Evolutionary conservation across 2,113 vertebrate genomes (phyloP).

Genomic region (Prionailurus bengalensis): DNA sequence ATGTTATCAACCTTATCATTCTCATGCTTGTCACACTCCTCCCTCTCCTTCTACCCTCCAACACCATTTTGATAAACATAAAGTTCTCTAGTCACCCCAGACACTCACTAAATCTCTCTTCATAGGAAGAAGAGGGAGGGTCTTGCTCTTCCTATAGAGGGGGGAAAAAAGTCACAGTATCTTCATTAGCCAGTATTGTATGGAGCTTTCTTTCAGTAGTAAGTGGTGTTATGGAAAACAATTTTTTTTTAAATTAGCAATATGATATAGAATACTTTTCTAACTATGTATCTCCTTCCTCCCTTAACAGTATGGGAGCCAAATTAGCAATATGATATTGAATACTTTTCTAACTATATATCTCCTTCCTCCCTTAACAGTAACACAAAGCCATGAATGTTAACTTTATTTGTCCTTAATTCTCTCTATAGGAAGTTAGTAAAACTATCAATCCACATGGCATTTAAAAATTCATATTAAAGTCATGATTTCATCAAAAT

Average conservation of each 20-base stretch:
- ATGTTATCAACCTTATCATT: neutral
- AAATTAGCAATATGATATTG: neutral
- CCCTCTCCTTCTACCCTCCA: neutral
- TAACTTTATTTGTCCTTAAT: neutral
- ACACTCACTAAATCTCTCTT: neutral
- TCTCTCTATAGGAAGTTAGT: neutral
- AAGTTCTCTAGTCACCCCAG: neutral
- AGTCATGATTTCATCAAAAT: constrained; percentile 21
- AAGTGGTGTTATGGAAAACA: neutral
- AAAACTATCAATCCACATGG: neutral
- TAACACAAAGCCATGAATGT: neutral
- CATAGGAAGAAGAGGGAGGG: neutral
- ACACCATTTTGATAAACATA: neutral
- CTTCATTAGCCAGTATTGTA: neutral
- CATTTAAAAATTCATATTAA: neutral
- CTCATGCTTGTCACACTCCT: neutral
- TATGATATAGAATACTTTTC: neutral
- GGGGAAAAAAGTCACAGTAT: neutral
- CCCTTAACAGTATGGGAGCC: neutral
- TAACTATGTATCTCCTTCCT: neutral
- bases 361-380: neutral
- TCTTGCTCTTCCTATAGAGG: neutral
- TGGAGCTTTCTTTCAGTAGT: neutral
- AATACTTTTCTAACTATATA: constrained; percentile 23
- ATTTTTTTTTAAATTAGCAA: neutral